Conservation (phyloP, 2,797 vertebrate genomes). For the Gobionotothen gibberifrons region DNA sequence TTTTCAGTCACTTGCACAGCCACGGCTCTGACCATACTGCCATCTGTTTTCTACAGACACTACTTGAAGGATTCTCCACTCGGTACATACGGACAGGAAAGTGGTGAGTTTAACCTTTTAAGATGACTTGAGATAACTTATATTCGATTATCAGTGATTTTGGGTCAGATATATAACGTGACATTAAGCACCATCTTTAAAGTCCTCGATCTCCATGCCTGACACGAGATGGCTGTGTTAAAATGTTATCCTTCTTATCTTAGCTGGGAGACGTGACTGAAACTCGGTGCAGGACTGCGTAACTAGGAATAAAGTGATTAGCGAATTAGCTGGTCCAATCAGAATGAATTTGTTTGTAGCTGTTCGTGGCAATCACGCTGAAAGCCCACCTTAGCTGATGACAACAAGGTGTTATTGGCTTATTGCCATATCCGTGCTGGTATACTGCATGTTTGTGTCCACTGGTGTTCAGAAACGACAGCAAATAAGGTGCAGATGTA, state of each 20-base stretch:
- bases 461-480: constrained; percentile 19
- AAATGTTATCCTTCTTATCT: constrained; percentile 3
- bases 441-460: background rate
- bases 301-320: background rate
- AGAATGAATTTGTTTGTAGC: constrained; percentile 3
- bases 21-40: constrained; percentile 54
- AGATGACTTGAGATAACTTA: constrained; percentile 42
- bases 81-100: constrained; percentile 32
- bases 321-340: constrained; percentile 7
- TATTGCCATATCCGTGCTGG: background rate
- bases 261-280: background rate
- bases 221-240: constrained; percentile 58
- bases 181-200: constrained; percentile 71
- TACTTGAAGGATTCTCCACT: constrained; percentile 57
- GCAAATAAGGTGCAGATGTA: background rate
- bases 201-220: constrained; percentile 51
- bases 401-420: constrained; percentile 28
- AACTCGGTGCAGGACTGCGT: constrained; percentile 5
- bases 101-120: constrained; percentile 61
- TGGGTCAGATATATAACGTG: constrained; percentile 33
- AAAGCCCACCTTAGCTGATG: constrained; percentile 19
- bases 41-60: constrained; percentile 62
- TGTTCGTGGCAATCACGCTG: background rate
- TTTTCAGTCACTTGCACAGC: constrained; percentile 62
- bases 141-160: constrained; percentile 37